Evolutionary conservation across 2,113 vertebrate species (phyloP).

Genomic region (Cephalopterus ornatus): DNA sequence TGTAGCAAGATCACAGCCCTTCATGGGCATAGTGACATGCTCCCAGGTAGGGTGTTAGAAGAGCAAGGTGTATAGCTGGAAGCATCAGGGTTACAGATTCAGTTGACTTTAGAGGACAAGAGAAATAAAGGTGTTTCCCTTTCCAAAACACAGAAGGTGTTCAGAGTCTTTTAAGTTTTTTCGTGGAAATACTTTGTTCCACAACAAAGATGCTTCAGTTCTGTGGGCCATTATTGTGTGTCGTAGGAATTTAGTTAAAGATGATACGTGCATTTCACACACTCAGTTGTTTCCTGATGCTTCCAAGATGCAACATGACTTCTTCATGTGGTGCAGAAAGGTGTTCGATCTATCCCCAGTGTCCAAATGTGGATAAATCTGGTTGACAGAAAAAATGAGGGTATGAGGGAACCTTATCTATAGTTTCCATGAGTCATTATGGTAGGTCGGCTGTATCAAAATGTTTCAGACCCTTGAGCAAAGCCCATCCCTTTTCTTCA

Average conservation of each 20-base stretch:
- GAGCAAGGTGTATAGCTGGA: not conserved
- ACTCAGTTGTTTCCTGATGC: not conserved
- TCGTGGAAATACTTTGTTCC: not conserved
- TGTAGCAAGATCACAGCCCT: not conserved
- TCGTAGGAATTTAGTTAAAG: not conserved
- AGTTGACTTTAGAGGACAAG: not conserved
- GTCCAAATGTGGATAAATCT: not conserved
- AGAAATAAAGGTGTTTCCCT: not conserved
- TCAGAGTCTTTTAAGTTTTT: not conserved
- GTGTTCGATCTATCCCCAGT: not conserved
- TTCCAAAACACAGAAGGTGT: not conserved
- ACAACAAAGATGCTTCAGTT: not conserved
- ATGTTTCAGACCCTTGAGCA: not conserved
- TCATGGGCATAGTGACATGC: not conserved
- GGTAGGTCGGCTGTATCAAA: not conserved
- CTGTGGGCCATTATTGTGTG: not conserved
- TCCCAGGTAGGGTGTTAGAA: not conserved
- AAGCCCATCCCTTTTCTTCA: not conserved
- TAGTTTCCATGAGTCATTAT: not conserved
- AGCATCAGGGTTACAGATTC: not conserved
- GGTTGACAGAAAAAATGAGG: not conserved
- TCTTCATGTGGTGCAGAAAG: not conserved
- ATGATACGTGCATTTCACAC: accelerated
- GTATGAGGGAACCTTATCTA: not conserved
- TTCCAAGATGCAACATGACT: not conserved